Percentiles rank a stretch among this genome's conserved stretches.
phyloP scores from a whole-genome alignment of 2,888 invertebrate genomes.

The Epistrophe eligans region DNA sequence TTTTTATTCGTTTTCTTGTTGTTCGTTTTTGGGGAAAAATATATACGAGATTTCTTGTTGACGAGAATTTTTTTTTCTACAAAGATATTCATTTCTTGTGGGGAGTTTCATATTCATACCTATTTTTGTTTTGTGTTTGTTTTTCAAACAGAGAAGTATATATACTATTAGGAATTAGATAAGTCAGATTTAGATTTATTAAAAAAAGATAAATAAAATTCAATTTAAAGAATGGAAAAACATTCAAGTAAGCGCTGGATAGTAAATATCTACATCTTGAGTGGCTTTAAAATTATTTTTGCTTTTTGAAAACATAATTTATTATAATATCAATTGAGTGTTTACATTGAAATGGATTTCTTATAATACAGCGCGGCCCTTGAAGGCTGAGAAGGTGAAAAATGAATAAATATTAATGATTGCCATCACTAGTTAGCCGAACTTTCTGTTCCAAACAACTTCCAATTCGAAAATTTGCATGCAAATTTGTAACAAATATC shows the following conservation, averaged over 20 bases:
- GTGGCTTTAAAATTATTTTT: no score
- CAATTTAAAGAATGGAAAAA: background rate
- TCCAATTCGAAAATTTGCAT: no score
- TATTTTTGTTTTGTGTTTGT: background rate
- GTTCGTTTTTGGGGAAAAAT: conserved; percentile 6
- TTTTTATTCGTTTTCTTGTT: conserved; percentile 1
- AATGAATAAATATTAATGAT: no score
- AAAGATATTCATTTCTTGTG: background rate
- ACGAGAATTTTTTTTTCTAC: background rate
- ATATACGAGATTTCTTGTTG: background rate
- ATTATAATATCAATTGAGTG: no score
- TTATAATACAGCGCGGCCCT: no score
- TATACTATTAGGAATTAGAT: background rate
- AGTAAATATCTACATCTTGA: background rate
- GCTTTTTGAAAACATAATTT: no score
- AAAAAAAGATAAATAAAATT: background rate
- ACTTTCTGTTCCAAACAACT: no score
- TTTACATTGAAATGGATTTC: no score
- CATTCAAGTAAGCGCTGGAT: background rate
- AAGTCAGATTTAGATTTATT: background rate
- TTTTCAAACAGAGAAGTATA: background rate
- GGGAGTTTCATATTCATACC: background rate
- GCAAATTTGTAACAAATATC: no score
- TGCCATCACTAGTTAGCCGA: no score
- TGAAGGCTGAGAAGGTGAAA: no score